Evolutionary conservation across 1,140 invertebrate genomes (phyloP).

Genomic region (Drosophila truncata): DNA sequence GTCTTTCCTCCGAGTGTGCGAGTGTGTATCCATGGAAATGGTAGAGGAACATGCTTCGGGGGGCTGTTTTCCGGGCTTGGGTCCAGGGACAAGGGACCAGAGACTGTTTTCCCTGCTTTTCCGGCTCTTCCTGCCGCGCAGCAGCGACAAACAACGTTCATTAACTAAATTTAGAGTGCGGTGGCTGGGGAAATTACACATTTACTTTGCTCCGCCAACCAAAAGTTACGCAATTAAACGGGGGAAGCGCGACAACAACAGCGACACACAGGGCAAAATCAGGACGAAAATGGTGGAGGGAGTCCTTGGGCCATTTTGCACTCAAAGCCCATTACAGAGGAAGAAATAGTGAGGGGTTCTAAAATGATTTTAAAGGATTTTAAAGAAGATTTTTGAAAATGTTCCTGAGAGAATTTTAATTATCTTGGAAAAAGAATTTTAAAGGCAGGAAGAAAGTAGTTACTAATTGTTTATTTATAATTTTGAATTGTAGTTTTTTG

Average conservation of each 20-base stretch:
- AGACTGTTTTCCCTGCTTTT: slow-evolving; percentile 22
- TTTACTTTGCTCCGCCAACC: slow-evolving; percentile 46
- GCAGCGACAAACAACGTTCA: slow-evolving; percentile 62
- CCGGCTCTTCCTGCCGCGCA: slow-evolving; percentile 32
- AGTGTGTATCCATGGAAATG: slow-evolving; percentile 37
- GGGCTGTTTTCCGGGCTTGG: slow-evolving; percentile 25
- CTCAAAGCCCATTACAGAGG: slow-evolving; percentile 29
- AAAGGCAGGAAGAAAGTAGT: accelerated
- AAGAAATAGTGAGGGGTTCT: not conserved
- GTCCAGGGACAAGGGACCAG: slow-evolving; percentile 11
- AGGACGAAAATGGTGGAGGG: slow-evolving; percentile 32
- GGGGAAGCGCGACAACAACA: slow-evolving; percentile 24
- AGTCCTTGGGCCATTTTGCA: slow-evolving; percentile 71
- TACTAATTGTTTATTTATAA: not conserved
- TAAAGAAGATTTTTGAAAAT: not conserved
- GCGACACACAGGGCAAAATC: slow-evolving; percentile 51
- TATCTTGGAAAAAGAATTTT: not conserved
- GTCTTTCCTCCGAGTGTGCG: slow-evolving; percentile 55
- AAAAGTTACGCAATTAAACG: slow-evolving; percentile 79
- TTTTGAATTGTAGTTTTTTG: not conserved
- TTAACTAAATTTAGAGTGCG: slow-evolving; percentile 83
- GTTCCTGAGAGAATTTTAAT: not conserved
- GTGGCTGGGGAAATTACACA: slow-evolving; percentile 79
- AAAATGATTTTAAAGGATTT: not conserved
- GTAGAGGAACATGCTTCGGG: slow-evolving; percentile 3